phyloP scores from a whole-genome alignment of 2,797 vertebrate species.

The Apodemus agrarius region DNA sequence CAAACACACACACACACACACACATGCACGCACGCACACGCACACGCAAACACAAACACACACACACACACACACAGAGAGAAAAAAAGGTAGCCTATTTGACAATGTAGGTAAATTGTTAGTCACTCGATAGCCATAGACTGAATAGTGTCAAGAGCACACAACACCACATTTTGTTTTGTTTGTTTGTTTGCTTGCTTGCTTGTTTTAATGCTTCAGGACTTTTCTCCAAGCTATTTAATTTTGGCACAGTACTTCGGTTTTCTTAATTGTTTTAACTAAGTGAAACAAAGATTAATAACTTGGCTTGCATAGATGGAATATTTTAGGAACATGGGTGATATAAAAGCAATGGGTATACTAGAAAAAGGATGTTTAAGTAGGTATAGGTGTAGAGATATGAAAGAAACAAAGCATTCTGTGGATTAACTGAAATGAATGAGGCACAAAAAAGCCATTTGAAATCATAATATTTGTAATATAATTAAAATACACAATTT shows the following conservation, averaged over 20 bases:
- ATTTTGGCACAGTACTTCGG: background rate
- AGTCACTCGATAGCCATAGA: background rate
- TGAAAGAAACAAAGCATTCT: background rate
- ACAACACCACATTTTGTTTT: background rate
- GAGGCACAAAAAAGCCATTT: background rate
- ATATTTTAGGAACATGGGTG: background rate
- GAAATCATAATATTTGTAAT: background rate
- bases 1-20: no score
- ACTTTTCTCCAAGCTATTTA: background rate
- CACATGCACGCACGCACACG: no score
- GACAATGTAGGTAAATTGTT: background rate
- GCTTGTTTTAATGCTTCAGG: background rate
- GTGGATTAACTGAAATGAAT: background rate
- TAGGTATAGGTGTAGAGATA: background rate
- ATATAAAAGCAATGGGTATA: background rate
- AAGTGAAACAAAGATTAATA: background rate
- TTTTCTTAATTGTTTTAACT: background rate
- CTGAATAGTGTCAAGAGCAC: background rate
- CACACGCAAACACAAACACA: no score
- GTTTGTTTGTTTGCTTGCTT: background rate
- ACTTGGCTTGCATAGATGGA: background rate
- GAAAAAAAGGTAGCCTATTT: background rate
- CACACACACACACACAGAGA: no score
- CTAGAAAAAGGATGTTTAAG: background rate
- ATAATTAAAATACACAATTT: background rate